Percentiles rank a stretch among this genome's conserved stretches.
Conservation (phyloP, 2,113 vertebrate species). For the Oryzias melastigma region DNA sequence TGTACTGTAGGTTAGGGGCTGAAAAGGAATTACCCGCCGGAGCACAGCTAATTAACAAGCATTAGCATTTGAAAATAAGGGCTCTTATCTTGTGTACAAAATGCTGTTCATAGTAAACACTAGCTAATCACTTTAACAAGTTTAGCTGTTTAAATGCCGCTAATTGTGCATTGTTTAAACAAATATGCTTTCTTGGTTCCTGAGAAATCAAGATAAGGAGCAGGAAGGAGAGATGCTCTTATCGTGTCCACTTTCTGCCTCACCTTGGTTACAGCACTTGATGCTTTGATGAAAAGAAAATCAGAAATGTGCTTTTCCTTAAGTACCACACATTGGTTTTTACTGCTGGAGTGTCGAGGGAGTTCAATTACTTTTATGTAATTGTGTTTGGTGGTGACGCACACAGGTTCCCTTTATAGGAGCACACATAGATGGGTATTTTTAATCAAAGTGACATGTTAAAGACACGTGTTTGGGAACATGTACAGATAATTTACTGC, state of each 20-base stretch:
- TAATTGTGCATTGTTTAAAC: slow-evolving; percentile 73
- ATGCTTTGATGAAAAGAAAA: slow-evolving; percentile 54
- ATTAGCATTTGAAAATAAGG: slow-evolving; percentile 79
- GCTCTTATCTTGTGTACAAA: slow-evolving; percentile 76
- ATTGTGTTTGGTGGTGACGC: slow-evolving; percentile 19
- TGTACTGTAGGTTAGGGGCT: slow-evolving; percentile 66
- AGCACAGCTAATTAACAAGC: slow-evolving; percentile 72
- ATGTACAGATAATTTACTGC: too few relatives aligned
- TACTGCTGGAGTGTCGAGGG: slow-evolving; percentile 16
- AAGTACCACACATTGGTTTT: slow-evolving; percentile 18
- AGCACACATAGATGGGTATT: neutral
- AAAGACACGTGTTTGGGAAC: neutral
- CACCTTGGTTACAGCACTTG: slow-evolving; percentile 42
- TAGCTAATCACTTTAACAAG: slow-evolving; percentile 72
- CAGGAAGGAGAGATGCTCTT: slow-evolving; percentile 6
- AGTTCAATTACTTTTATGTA: slow-evolving; percentile 30
- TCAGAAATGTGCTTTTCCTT: slow-evolving; percentile 46
- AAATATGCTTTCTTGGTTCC: slow-evolving; percentile 43
- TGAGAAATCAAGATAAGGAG: slow-evolving; percentile 20
- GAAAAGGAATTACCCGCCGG: slow-evolving; percentile 70
- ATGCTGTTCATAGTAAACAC: slow-evolving; percentile 76
- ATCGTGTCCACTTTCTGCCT: slow-evolving; percentile 31
- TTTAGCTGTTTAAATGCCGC: slow-evolving; percentile 74
- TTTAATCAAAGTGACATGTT: neutral
- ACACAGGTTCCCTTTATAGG: slow-evolving; percentile 10